These are phyloP conservation scores for Teleopsis dalmanni DNA, from an alignment of 1,140 invertebrate genomes.

Conservation along the genomic window DNA sequence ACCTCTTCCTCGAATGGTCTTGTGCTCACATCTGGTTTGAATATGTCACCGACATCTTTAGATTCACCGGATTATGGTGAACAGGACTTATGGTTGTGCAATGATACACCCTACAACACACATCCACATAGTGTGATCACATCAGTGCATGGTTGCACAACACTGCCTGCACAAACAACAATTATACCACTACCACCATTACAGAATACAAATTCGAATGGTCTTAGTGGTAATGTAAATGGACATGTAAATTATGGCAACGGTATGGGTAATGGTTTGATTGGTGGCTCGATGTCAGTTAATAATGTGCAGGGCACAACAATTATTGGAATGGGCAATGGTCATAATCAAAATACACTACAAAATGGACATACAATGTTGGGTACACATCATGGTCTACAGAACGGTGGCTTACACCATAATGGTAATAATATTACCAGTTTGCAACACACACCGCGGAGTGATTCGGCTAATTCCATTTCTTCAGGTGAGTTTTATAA, in stretches of 20 bases:
- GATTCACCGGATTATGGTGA: constrained; percentile 61
- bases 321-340: neutral
- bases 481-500: constrained; percentile 35
- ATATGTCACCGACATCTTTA: constrained; percentile 60
- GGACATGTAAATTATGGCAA: constrained; percentile 7
- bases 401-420: constrained; percentile 8
- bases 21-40: constrained; percentile 50
- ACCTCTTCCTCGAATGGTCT: constrained; percentile 59
- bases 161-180: constrained; percentile 35
- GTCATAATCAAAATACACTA: neutral
- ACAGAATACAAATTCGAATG: constrained; percentile 22
- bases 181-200: constrained; percentile 48
- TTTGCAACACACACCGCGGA: constrained; percentile 39
- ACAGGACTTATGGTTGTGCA: constrained; percentile 71
- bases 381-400: constrained; percentile 7
- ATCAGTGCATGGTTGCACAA: constrained; percentile 17
- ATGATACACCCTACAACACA: constrained; percentile 41
- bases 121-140: constrained; percentile 36
- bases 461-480: constrained; percentile 42
- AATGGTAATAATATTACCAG: constrained; percentile 27
- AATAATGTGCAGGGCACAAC: neutral
- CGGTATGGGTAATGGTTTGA: neutral
- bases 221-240: constrained; percentile 1
- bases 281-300: neutral
- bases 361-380: constrained; percentile 2